Percentiles rank a stretch among this genome's conserved stretches.
These are phyloP conservation scores for Aphaenogaster floridana DNA, from an alignment of 1,140 invertebrate species.

Conservation along the genomic window DNA sequence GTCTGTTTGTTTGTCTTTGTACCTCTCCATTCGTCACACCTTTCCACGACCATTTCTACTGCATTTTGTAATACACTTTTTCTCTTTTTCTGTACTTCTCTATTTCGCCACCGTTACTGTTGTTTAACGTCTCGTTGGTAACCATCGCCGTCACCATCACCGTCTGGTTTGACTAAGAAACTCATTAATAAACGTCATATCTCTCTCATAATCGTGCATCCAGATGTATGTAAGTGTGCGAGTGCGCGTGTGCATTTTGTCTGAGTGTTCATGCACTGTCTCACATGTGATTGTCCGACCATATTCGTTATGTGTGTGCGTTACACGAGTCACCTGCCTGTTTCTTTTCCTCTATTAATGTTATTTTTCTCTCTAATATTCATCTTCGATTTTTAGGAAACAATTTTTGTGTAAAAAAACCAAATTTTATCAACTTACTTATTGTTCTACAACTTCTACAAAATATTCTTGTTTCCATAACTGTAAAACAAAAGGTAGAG, in stretches of 20 bases:
- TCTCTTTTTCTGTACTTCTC: constrained; percentile 39
- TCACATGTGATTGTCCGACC: constrained; percentile 48
- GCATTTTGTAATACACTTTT: constrained; percentile 39
- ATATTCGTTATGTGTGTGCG: constrained; percentile 40
- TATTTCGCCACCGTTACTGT: constrained; percentile 64
- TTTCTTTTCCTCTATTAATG: constrained; percentile 44
- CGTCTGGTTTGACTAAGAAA: constrained; percentile 39
- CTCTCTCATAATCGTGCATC: constrained; percentile 29
- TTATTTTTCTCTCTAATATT: neutral
- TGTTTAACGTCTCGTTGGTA: constrained; percentile 63
- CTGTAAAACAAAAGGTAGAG: neutral
- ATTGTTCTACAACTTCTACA: neutral
- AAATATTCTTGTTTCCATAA: neutral
- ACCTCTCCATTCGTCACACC: constrained; percentile 52
- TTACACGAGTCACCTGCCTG: constrained; percentile 48
- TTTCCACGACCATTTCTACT: constrained; percentile 37
- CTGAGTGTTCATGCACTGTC: constrained; percentile 40
- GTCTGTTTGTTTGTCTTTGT: constrained; percentile 66
- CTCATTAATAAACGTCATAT: constrained; percentile 52
- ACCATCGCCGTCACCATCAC: constrained; percentile 56
- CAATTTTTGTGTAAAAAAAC: neutral
- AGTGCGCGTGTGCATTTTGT: constrained; percentile 67
- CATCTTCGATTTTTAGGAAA: constrained; percentile 12
- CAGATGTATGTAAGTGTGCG: constrained; percentile 62
- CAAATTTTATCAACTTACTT: neutral